These are phyloP conservation scores for Ferrisia virgata DNA, from an alignment of 2,888 invertebrate genomes.

Conservation along the genomic window DNA sequence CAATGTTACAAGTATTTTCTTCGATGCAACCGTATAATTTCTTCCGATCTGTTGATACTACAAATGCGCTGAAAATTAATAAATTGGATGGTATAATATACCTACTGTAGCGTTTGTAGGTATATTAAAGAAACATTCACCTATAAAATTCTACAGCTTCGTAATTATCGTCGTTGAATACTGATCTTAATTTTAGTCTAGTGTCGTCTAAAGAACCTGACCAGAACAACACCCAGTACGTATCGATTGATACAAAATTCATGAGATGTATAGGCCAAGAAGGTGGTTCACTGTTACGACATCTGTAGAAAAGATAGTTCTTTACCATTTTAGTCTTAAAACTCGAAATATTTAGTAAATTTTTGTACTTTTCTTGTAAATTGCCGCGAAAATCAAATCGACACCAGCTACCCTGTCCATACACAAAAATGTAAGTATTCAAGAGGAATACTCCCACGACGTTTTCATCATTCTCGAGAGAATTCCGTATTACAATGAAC, in stretches of 20 bases:
- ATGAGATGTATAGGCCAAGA: constrained; percentile 73
- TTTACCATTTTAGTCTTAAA: neutral
- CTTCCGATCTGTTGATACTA: constrained; percentile 65
- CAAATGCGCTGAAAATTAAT: constrained; percentile 60
- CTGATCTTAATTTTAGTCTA: constrained; percentile 65
- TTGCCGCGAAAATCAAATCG: constrained; percentile 76
- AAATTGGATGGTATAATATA: neutral
- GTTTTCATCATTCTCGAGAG: constrained; percentile 65
- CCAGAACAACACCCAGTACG: constrained; percentile 75
- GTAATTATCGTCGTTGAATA: constrained; percentile 58
- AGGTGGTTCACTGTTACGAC: constrained; percentile 59
- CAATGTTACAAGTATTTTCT: constrained; percentile 56
- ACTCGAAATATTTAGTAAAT: constrained; percentile 52
- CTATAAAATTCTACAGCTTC: constrained; percentile 62
- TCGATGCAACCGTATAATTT: constrained; percentile 69
- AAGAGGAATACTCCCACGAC: constrained; percentile 66
- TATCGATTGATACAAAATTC: constrained; percentile 67
- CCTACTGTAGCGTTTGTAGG: no score
- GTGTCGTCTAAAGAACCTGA: constrained; percentile 76
- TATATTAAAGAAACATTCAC: constrained; percentile 50
- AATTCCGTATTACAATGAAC: constrained; percentile 80
- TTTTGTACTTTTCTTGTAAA: constrained; percentile 59
- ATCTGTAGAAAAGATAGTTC: constrained; percentile 42
- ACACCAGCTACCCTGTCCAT: constrained; percentile 73
- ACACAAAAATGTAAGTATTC: constrained; percentile 72